A percentile compares a stretch with the other conserved stretches of the same genome.
These are phyloP conservation scores for Phoxinus phoxinus DNA, from an alignment of 2,113 vertebrate species.

Conservation along the genomic window DNA sequence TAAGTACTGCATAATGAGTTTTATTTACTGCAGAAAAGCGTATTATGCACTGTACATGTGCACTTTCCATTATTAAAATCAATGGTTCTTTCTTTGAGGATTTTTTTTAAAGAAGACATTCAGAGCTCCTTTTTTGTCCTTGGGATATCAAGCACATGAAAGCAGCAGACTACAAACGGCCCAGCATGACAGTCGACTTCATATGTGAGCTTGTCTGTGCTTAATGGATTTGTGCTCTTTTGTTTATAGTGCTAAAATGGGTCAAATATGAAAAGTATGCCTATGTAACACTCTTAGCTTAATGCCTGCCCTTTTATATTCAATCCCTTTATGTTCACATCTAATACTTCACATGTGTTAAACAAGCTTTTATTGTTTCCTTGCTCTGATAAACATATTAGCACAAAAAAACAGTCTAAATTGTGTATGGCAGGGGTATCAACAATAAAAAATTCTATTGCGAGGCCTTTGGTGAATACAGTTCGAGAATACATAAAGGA, in stretches of 20 bases:
- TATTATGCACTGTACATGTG: neutral
- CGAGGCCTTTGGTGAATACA: neutral
- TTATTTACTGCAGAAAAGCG: neutral
- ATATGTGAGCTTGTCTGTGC: conserved; percentile 9
- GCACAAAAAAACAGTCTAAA: too few species aligned
- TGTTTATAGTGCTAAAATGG: conserved; percentile 23
- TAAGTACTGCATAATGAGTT: neutral
- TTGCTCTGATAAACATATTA: neutral
- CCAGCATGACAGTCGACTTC: neutral
- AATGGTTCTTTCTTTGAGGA: neutral
- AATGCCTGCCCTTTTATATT: neutral
- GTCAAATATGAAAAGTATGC: conserved; percentile 29
- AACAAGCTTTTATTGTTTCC: neutral
- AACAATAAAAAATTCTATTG: neutral
- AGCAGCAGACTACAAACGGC: neutral
- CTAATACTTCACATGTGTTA: neutral
- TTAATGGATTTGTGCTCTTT: conserved; percentile 28
- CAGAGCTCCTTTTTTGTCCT: neutral
- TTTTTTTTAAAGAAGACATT: neutral
- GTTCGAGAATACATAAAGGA: too few species aligned
- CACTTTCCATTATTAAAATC: conserved; percentile 3
- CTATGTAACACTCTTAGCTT: conserved; percentile 2
- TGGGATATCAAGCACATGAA: conserved; percentile 1
- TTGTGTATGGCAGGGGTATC: neutral
- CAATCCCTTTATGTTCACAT: conserved; percentile 5